These are phyloP conservation scores for Halotydeus destructor DNA, from an alignment of 1,140 invertebrate genomes.

Conservation along the genomic window DNA sequence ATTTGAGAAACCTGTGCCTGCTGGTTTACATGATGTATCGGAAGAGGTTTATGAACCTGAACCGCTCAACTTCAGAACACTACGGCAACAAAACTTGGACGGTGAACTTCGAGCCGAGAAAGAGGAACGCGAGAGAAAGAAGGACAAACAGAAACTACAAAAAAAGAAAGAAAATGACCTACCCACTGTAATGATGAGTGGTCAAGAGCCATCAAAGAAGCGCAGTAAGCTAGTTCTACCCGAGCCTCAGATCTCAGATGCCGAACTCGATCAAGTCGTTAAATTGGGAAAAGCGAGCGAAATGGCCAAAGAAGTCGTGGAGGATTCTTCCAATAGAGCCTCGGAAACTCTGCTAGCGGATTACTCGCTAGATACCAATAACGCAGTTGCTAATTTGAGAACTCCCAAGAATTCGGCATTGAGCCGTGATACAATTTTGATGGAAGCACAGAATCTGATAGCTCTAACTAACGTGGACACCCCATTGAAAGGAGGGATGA, in stretches of 20 bases:
- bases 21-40: slow-evolving; percentile 82
- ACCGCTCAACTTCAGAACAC: slow-evolving; percentile 63
- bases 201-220: slow-evolving; percentile 68
- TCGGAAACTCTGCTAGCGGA: slow-evolving; percentile 74
- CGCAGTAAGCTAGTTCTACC: slow-evolving; percentile 88
- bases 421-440: slow-evolving; percentile 36
- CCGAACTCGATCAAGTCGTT: slow-evolving; percentile 55
- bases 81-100: slow-evolving; percentile 78
- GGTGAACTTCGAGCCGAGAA: slow-evolving; percentile 69
- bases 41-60: slow-evolving; percentile 67
- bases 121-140: slow-evolving; percentile 65
- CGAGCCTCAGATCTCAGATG: slow-evolving; percentile 84
- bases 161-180: slow-evolving; percentile 81
- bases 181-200: slow-evolving; percentile 64
- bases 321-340: slow-evolving; percentile 52
- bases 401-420: slow-evolving; percentile 67
- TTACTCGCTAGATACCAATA: slow-evolving; percentile 56
- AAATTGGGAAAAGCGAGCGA: slow-evolving; percentile 89
- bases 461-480: slow-evolving; percentile 91
- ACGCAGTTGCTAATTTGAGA: slow-evolving; percentile 34
- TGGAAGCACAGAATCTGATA: slow-evolving; percentile 94
- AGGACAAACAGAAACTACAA: slow-evolving; percentile 79
- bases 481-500: slow-evolving; percentile 79
- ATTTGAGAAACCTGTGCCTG: slow-evolving; percentile 77
- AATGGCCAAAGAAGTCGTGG: slow-evolving; percentile 69